phyloP scores from a whole-genome alignment of 2,797 vertebrate species.

The Crocidura indochinensis region DNA sequence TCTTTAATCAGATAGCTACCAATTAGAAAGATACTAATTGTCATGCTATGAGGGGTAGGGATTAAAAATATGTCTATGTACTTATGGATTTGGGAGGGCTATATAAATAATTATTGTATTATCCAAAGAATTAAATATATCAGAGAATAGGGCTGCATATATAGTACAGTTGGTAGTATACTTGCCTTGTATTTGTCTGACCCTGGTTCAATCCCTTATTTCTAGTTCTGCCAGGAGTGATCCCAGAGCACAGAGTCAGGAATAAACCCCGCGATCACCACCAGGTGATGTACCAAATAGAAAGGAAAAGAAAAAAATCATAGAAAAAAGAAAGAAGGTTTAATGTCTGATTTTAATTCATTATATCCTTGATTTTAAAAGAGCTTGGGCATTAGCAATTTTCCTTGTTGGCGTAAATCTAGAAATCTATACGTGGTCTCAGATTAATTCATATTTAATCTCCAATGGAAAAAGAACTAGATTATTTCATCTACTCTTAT shows the following conservation, averaged over 20 bases:
- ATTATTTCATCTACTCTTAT: constrained; percentile 20
- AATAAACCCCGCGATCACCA: no score
- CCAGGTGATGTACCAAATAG: no score
- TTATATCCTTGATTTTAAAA: constrained; percentile 32
- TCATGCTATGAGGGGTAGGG: background rate
- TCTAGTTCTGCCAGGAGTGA: no score
- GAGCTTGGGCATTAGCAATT: constrained; percentile 5
- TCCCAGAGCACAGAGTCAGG: no score
- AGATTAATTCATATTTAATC: constrained; percentile 60
- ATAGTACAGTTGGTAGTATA: no score
- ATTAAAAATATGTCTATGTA: constrained; percentile 5
- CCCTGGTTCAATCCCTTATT: no score
- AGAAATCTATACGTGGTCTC: background rate
- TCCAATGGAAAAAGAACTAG: constrained; percentile 28
- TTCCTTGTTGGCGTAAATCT: constrained; percentile 39
- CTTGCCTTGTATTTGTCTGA: no score
- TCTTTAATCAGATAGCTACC: constrained; percentile 26
- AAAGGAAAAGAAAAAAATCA: background rate
- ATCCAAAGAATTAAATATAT: background rate
- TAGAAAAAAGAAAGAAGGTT: background rate
- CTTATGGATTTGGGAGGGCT: background rate
- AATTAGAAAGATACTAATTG: constrained; percentile 26
- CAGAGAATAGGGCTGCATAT: background rate
- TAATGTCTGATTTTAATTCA: constrained; percentile 42
- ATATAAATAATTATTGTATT: constrained; percentile 2